phyloP scores from a whole-genome alignment of 2,113 vertebrate species.

The Rhabdomys dilectus region DNA sequence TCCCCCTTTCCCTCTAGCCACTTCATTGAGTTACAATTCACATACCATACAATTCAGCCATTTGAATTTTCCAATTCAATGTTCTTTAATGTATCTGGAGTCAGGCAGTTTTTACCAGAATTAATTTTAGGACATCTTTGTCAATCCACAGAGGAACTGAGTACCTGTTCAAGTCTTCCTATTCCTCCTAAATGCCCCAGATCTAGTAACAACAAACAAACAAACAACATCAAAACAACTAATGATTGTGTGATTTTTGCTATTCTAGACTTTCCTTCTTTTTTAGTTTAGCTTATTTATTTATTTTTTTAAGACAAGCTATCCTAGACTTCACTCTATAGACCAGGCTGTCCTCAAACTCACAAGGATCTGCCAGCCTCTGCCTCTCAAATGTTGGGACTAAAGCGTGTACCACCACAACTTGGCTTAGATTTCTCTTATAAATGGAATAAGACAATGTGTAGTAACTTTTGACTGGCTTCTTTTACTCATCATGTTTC shows the following conservation, averaged over 20 bases:
- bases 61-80: conserved; percentile 4
- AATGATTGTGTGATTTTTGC: not conserved
- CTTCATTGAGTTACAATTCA: conserved; percentile 63
- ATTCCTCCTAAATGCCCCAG: not conserved
- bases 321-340: not conserved
- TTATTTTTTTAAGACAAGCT: not conserved
- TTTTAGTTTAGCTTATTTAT: not conserved
- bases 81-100: not conserved
- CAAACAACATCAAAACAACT: not conserved
- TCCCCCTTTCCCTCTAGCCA: not conserved
- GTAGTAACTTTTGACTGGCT: not conserved
- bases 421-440: not conserved
- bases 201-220: not conserved
- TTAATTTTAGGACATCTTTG: not conserved
- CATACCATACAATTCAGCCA: conserved; percentile 5
- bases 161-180: not conserved
- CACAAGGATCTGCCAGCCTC: not conserved
- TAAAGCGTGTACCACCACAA: not conserved
- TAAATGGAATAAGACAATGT: not conserved
- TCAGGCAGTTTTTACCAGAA: not conserved
- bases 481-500: not conserved
- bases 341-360: not conserved
- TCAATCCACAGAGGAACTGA: not conserved
- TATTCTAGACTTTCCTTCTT: not conserved
- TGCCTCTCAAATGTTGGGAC: not conserved